Percentiles rank a stretch among this genome's conserved stretches.
Evolutionary conservation across 1,140 invertebrate genomes (phyloP).

Genomic region (Drosophila lacertosa): DNA sequence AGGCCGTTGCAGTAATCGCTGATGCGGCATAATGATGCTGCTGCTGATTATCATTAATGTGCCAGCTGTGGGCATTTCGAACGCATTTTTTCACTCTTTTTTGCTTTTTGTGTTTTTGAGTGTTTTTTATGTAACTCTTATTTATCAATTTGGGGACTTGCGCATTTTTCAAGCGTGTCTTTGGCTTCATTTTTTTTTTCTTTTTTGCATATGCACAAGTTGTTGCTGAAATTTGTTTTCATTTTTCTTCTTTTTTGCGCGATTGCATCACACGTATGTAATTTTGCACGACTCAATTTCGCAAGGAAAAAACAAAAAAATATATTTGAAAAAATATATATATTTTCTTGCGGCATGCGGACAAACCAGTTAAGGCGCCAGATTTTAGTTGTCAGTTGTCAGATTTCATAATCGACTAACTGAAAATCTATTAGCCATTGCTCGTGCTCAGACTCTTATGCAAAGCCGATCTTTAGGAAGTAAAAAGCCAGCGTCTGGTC

Average conservation of each 20-base stretch:
- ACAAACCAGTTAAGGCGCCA: slow-evolving; percentile 65
- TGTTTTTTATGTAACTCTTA: slow-evolving; percentile 16
- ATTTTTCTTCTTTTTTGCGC: slow-evolving; percentile 2
- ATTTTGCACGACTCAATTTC: no score
- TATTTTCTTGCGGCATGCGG: slow-evolving; percentile 33
- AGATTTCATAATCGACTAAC: slow-evolving; percentile 64
- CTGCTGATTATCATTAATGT: slow-evolving; percentile 23
- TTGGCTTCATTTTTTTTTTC: slow-evolving; percentile 10
- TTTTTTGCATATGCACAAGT: slow-evolving; percentile 30
- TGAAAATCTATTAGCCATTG: slow-evolving; percentile 37
- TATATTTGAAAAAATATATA: not conserved
- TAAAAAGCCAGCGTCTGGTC: slow-evolving; percentile 32
- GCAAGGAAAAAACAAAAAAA: not conserved
- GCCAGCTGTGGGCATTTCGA: slow-evolving; percentile 15
- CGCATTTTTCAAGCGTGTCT: slow-evolving; percentile 16
- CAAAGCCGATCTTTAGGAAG: slow-evolving; percentile 53
- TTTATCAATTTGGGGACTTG: slow-evolving; percentile 18
- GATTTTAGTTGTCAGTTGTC: slow-evolving; percentile 30
- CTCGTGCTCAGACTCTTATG: slow-evolving; percentile 56
- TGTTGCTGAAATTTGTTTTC: not conserved
- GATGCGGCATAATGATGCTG: slow-evolving; percentile 41
- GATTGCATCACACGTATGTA: slow-evolving; percentile 60
- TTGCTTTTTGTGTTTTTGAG: no score
- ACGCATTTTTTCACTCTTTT: slow-evolving; percentile 25
- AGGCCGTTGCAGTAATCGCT: slow-evolving; percentile 68